Evolutionary conservation across 2,113 vertebrate species (phyloP).

Genomic region (Scatophagus argus): DNA sequence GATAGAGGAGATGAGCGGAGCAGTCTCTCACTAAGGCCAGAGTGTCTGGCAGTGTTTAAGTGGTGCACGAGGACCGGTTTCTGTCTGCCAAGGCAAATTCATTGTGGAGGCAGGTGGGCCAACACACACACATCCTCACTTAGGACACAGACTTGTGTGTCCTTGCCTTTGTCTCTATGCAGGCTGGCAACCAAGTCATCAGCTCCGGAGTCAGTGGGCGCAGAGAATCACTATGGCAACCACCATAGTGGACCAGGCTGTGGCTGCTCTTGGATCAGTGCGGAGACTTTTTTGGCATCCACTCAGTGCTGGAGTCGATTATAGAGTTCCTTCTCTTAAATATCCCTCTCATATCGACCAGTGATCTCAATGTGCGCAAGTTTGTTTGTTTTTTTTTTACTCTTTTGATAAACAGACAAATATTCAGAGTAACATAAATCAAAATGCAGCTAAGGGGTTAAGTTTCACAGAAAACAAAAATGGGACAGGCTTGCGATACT

Average conservation of each 20-base stretch:
- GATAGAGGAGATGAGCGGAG: constrained; percentile 53
- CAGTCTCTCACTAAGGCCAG: constrained; percentile 73
- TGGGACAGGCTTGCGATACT: constrained; percentile 30
- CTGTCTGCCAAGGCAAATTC: constrained; percentile 80
- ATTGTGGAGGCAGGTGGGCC: constrained; percentile 79
- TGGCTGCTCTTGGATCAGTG: constrained; percentile 76
- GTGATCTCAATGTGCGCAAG: constrained; percentile 45
- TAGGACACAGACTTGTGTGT: constrained; percentile 79
- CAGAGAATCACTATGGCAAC: constrained; percentile 78
- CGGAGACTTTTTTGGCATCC: constrained; percentile 72
- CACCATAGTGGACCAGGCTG: constrained; percentile 75
- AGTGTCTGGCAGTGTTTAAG: constrained; percentile 79
- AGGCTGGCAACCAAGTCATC: constrained; percentile 75
- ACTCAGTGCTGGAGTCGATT: constrained; percentile 58
- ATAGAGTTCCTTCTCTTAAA: constrained; percentile 72
- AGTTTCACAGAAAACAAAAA: constrained; percentile 60
- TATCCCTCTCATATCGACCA: constrained; percentile 60
- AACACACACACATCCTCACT: constrained; percentile 72
- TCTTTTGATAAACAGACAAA: constrained; percentile 69
- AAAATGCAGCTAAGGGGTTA: constrained; percentile 62
- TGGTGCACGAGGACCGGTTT: constrained; percentile 71
- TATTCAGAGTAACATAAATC: constrained; percentile 64
- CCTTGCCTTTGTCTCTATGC: constrained; percentile 75
- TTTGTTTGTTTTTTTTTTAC: constrained; percentile 17
- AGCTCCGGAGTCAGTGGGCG: constrained; percentile 72